Base-by-base conservation (phyloP, 2,888 invertebrate species). In the Patella caerulea region DNA sequence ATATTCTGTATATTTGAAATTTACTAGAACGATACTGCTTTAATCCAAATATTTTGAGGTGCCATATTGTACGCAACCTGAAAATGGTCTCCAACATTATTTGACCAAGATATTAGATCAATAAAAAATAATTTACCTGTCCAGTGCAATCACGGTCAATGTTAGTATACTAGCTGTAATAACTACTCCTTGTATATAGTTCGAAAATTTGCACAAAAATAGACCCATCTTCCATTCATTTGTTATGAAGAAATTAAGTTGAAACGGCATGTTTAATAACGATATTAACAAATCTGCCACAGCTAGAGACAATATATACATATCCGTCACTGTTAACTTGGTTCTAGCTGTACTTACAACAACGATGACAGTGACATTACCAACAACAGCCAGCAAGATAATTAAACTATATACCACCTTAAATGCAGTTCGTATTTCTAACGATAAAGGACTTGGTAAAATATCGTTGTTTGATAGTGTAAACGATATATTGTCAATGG, bases 301-400 rank as follows among this genome's bases (percentile, higher is more conserved):
- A 2, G 88, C 88, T 56, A 89, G 78, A 0, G 88, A 89, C 54
- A 88, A 69, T 12, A 88, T 86, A 79, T 87, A 88, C 74, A 85
- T 74, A 76, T 89, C 86, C 1, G 88, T 89, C 45, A 86, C 86
- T 5, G 86, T 83, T 70, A 84, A 79, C 70, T 83, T 76, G 70
- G 80, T 79, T 74, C 80, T 80, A 34, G 80, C 79, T 19, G 78
- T 74, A 15, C 78, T 79, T 56, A 88, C 84, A 9, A 88, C 84
- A 15, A 81, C 72, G 34, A 88, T 80, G 3, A 89, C 88, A 53
- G 85, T 73, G 0, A 78, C 29, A 75, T 88, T 89, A 7, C 86
- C 87, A 29, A 87, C 19, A 19, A 86, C 81, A 2, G 87, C 85
- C 53, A 83, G 76, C 11, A 79, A 70, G 52, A 88, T 86, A 34